Percentiles rank a stretch among this genome's conserved stretches.
These are phyloP conservation scores for Euura saliciscinereae DNA, from an alignment of 1,140 invertebrate species.

Conservation along the genomic window DNA sequence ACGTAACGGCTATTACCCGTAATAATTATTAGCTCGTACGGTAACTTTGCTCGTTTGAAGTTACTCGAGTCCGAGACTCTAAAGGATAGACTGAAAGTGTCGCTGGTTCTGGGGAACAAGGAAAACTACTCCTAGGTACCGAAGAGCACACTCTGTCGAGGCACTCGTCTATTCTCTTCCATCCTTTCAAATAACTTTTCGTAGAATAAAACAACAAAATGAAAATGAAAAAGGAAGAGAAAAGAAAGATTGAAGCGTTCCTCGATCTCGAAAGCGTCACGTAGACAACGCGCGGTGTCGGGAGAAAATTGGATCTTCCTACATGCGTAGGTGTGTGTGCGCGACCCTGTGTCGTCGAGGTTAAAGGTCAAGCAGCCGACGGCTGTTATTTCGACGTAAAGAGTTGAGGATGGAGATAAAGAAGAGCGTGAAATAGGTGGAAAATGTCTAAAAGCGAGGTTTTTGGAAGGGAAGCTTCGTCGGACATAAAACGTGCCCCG, in stretches of 20 bases:
- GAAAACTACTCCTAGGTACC: not conserved
- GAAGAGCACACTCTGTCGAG: not conserved
- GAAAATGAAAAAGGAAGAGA: too few relatives aligned
- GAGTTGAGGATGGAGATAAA: not conserved
- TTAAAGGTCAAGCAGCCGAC: too few relatives aligned
- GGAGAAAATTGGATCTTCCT: too few relatives aligned
- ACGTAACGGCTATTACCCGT: not conserved
- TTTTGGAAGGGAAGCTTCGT: not conserved
- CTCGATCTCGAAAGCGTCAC: too few relatives aligned
- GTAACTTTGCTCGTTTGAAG: conserved; percentile 7
- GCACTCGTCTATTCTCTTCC: not conserved
- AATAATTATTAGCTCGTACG: not conserved
- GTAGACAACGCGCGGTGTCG: too few relatives aligned
- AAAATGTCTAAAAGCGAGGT: not conserved
- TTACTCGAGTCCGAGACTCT: not conserved
- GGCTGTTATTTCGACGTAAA: too few relatives aligned
- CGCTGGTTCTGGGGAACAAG: not conserved
- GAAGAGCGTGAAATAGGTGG: not conserved
- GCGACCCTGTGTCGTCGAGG: too few relatives aligned
- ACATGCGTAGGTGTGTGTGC: too few relatives aligned
- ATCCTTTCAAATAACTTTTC: not conserved
- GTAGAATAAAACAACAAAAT: too few relatives aligned
- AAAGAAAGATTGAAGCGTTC: too few relatives aligned
- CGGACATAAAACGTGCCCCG: not conserved
- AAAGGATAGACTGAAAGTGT: conserved; percentile 3